Conservation (phyloP, 2,797 vertebrate genomes). For the Micrastur ruficollis region DNA sequence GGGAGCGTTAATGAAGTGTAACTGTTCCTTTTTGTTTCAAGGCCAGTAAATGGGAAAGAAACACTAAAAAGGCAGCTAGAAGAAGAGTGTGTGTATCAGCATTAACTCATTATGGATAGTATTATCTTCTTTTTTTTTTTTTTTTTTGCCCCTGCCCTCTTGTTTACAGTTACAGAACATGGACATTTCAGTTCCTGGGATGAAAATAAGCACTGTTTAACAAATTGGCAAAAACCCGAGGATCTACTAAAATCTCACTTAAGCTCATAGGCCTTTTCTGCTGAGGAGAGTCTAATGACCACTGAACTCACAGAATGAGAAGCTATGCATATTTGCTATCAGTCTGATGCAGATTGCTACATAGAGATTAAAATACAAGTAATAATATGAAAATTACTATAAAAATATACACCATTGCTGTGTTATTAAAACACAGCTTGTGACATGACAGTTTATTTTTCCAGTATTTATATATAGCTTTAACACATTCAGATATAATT, state of each 20-base stretch:
- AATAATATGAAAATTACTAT: background rate
- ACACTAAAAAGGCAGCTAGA: background rate
- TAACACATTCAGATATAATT: background rate
- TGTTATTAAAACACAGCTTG: constrained; percentile 37
- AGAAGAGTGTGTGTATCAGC: background rate
- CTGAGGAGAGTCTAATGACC: background rate
- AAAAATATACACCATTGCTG: background rate
- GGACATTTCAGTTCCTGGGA: background rate
- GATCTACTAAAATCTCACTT: background rate
- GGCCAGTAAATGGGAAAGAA: background rate
- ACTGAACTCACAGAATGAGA: background rate
- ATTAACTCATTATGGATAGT: background rate
- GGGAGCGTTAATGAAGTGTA: background rate
- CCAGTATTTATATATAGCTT: constrained; percentile 5
- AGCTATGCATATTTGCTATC: background rate
- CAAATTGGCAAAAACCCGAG: background rate
- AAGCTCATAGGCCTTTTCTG: background rate
- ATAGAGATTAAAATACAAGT: background rate
- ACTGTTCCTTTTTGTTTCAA: background rate
- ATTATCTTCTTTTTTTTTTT: background rate
- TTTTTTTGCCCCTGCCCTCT: background rate
- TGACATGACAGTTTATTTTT: background rate
- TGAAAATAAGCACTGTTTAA: background rate
- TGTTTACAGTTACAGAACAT: background rate
- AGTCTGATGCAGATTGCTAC: background rate